Percentiles rank a stretch among this genome's conserved stretches.
These are phyloP conservation scores for Gallinago stenura DNA, from an alignment of 2,797 vertebrate genomes.

Conservation along the genomic window DNA sequence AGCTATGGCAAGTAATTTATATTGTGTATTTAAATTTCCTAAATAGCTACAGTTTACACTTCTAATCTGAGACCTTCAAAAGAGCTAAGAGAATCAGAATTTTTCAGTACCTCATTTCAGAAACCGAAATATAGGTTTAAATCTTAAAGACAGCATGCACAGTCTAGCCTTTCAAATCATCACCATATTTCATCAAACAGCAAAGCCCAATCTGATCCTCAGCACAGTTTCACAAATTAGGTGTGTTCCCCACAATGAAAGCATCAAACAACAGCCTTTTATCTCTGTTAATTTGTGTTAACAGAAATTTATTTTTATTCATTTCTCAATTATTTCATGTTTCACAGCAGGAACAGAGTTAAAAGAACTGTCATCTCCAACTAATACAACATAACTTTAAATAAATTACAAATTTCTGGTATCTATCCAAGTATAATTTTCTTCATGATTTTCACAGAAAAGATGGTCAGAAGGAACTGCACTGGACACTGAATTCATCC, in stretches of 20 bases:
- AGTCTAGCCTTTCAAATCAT: not conserved
- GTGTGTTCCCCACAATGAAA: not conserved
- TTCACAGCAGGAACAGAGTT: not conserved
- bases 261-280: not conserved
- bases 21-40: not conserved
- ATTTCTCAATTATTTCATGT: not conserved
- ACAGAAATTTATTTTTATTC: not conserved
- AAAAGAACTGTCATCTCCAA: not conserved
- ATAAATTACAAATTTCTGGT: not conserved
- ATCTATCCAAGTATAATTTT: not conserved
- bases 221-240: not conserved
- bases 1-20: not conserved
- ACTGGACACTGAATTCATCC: not conserved
- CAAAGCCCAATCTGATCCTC: not conserved
- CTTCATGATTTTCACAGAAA: not conserved
- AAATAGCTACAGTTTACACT: not conserved
- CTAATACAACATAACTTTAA: not conserved
- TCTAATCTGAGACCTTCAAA: not conserved
- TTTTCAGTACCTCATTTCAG: not conserved
- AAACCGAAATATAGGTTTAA: not conserved
- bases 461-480: not conserved
- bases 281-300: not conserved
- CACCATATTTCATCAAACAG: not conserved
- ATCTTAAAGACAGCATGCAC: not conserved
- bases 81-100: not conserved